Percentiles rank a stretch among this genome's conserved stretches.
These are phyloP conservation scores for Dryas iulia DNA, from an alignment of 1,140 invertebrate species.

Conservation along the genomic window DNA sequence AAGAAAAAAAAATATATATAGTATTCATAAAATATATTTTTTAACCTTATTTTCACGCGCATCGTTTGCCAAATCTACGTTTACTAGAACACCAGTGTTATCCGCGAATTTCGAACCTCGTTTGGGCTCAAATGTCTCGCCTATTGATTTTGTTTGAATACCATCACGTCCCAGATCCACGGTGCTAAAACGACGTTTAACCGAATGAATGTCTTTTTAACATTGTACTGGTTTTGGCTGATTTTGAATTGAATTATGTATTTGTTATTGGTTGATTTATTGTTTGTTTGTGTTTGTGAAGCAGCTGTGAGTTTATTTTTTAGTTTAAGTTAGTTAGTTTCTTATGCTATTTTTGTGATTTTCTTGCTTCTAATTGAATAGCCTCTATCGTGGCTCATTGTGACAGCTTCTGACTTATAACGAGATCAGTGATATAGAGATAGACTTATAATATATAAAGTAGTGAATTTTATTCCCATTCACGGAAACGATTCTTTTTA, in stretches of 20 bases:
- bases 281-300: too few relatives aligned
- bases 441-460: too few relatives aligned
- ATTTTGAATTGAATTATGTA: too few relatives aligned
- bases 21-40: neutral
- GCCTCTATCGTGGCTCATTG: too few relatives aligned
- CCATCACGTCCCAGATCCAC: conserved; percentile 40
- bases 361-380: too few relatives aligned
- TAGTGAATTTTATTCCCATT: too few relatives aligned
- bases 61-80: neutral
- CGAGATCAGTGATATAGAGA: too few relatives aligned
- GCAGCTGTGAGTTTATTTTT: neutral
- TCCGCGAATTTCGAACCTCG: conserved; percentile 29
- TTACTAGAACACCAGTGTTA: neutral
- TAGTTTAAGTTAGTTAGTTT: neutral
- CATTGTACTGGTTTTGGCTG: too few relatives aligned
- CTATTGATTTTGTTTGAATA: conserved; percentile 61
- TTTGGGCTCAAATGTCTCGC: conserved; percentile 37
- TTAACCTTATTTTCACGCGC: neutral
- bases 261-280: conserved; percentile 3
- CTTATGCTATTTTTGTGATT: too few relatives aligned
- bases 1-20: too few relatives aligned
- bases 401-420: too few relatives aligned
- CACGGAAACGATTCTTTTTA: too few relatives aligned
- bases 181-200: conserved; percentile 35
- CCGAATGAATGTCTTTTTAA: conserved; percentile 40